A percentile compares a stretch with the other conserved stretches of the same genome.
Evolutionary conservation across 2,113 vertebrate species (phyloP).

Genomic region (Ailuropoda melanoleuca): DNA sequence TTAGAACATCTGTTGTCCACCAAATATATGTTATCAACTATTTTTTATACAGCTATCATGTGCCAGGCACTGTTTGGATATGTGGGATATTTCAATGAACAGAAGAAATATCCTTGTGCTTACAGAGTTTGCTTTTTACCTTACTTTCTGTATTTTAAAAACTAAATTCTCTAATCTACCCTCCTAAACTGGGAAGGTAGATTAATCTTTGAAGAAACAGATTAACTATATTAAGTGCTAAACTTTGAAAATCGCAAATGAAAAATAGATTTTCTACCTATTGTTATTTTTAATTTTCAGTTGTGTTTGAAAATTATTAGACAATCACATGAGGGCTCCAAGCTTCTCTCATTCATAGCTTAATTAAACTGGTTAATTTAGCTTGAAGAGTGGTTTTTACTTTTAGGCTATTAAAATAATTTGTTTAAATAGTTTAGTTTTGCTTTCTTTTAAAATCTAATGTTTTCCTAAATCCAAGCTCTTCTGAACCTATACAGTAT

Average conservation of each 20-base stretch:
- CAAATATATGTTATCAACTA: background rate
- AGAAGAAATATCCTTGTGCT: background rate
- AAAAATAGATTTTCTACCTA: background rate
- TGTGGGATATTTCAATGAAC: background rate
- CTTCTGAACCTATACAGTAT: background rate
- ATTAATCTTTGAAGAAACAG: background rate
- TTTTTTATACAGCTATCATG: background rate
- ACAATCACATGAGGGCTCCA: background rate
- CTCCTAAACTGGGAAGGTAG: background rate
- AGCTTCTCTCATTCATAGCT: background rate
- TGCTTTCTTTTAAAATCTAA: background rate
- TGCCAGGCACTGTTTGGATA: background rate
- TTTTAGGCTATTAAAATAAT: background rate
- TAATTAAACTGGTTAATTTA: background rate
- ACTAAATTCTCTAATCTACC: background rate
- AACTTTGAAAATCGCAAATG: background rate
- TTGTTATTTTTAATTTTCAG: background rate
- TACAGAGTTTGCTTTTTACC: background rate
- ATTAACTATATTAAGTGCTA: background rate
- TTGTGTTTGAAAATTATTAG: background rate
- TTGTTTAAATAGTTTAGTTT: background rate
- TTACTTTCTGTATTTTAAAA: background rate
- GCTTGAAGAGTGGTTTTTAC: background rate
- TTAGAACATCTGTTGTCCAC: background rate
- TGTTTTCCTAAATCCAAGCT: background rate